These are phyloP conservation scores for Axinella damicornis DNA, from an alignment of 37 sponge, comb jelly and placozoan species.

Conservation along the genomic window DNA sequence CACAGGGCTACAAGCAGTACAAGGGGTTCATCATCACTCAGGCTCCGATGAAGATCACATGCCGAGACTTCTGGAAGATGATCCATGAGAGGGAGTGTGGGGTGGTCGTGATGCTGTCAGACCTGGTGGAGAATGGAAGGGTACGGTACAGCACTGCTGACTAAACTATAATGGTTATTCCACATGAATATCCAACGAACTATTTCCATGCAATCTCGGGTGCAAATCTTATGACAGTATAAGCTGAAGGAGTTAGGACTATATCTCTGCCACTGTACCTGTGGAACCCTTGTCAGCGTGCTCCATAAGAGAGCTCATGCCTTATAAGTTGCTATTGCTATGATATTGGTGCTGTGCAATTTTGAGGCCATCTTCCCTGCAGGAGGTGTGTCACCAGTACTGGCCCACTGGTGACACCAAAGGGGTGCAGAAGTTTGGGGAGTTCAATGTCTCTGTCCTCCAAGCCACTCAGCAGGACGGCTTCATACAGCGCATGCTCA, in stretches of 20 bases:
- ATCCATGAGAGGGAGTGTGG: conserved; percentile 49
- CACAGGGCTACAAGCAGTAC: conserved; percentile 61
- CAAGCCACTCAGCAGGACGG: conserved; percentile 27
- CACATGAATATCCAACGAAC: too few species aligned
- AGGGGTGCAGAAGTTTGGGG: conserved; percentile 27
- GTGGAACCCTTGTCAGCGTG: too few species aligned
- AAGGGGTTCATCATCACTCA: conserved; percentile 62
- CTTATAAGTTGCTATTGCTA: neutral
- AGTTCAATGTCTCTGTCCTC: conserved; percentile 9
- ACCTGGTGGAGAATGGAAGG: conserved; percentile 13
- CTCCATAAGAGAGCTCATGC: neutral
- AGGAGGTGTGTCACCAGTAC: conserved; percentile 64
- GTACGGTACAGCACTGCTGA: neutral
- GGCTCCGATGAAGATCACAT: conserved; percentile 46
- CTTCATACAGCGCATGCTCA: conserved; percentile 18
- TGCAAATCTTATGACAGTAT: too few species aligned
- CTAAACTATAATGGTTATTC: too few species aligned
- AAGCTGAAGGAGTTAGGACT: too few species aligned
- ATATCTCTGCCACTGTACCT: too few species aligned
- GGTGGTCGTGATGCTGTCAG: conserved; percentile 65
- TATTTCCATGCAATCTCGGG: too few species aligned
- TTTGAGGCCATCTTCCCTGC: neutral
- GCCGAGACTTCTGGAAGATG: conserved; percentile 72
- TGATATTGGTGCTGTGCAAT: too few species aligned
- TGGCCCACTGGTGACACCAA: conserved; percentile 40